Percentiles rank a stretch among this genome's conserved stretches.
Evolutionary conservation across 2,113 vertebrate species (phyloP).

Genomic region (Tetrax tetrax): DNA sequence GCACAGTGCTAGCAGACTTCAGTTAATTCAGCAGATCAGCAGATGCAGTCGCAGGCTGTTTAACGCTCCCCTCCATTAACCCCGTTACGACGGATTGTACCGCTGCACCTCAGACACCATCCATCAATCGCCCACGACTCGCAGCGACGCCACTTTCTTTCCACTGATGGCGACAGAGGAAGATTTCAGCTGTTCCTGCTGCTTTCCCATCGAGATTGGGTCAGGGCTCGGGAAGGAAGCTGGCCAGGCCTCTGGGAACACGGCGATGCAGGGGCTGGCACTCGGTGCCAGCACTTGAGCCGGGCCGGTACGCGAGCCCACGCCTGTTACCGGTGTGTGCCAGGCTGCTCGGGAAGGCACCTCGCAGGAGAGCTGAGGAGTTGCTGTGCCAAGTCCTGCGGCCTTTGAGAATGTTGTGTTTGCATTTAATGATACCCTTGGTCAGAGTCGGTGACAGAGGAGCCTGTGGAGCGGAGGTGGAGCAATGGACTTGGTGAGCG

Average conservation of each 20-base stretch:
- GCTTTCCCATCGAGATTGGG: accelerated
- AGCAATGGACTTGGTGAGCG: not conserved
- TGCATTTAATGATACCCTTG: not conserved
- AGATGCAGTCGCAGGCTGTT: constrained; percentile 10
- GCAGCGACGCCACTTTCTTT: not conserved
- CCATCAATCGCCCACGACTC: not conserved
- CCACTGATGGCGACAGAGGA: not conserved
- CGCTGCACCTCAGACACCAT: not conserved
- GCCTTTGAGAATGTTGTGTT: not conserved
- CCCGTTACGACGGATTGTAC: not conserved
- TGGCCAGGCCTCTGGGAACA: not conserved
- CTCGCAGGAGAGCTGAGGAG: not conserved
- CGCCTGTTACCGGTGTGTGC: accelerated
- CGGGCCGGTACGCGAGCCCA: not conserved
- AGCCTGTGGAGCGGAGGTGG: accelerated
- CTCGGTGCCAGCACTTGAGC: not conserved
- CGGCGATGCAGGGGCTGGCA: not conserved
- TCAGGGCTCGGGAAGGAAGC: no score
- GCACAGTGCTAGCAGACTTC: not conserved
- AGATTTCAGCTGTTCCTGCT: not conserved
- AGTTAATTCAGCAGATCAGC: constrained; percentile 6
- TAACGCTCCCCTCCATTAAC: constrained; percentile 13
- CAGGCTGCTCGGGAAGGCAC: not conserved
- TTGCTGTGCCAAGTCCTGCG: not conserved
- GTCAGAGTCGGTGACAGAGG: not conserved